Percentiles rank a stretch among this genome's conserved stretches.
These are phyloP conservation scores for Orchesellides sinensis DNA, from an alignment of 2,888 invertebrate species.

Conservation along the genomic window DNA sequence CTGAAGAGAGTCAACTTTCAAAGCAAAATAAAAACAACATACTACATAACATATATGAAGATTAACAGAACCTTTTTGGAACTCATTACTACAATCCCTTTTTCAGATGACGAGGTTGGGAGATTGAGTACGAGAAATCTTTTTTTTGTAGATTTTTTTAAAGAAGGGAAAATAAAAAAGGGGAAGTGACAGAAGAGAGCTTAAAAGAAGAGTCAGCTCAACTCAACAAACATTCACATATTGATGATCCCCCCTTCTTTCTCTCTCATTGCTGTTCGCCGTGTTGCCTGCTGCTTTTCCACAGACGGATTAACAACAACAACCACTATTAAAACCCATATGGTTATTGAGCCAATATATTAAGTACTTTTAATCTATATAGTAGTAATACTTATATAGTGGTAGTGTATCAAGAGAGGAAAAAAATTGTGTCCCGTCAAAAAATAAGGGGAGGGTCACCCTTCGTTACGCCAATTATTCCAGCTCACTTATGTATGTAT, in stretches of 20 bases:
- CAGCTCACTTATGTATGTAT: slow-evolving; percentile 53
- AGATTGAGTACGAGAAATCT: slow-evolving; percentile 38
- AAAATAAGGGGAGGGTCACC: slow-evolving; percentile 65
- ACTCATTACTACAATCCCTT: slow-evolving; percentile 61
- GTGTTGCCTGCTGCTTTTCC: slow-evolving; percentile 53
- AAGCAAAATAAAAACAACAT: neutral
- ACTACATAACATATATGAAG: neutral
- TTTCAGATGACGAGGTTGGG: slow-evolving; percentile 52
- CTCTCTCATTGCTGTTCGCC: slow-evolving; percentile 34
- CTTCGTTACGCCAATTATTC: slow-evolving; percentile 73
- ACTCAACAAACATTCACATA: slow-evolving; percentile 57
- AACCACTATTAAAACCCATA: slow-evolving; percentile 66
- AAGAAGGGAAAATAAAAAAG: slow-evolving; percentile 5
- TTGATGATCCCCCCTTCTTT: slow-evolving; percentile 50
- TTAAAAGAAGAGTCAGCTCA: slow-evolving; percentile 60
- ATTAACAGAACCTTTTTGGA: slow-evolving; percentile 29
- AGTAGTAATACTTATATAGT: neutral
- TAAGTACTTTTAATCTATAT: neutral
- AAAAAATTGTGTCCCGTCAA: slow-evolving; percentile 54
- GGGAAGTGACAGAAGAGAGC: slow-evolving; percentile 47
- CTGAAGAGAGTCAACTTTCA: slow-evolving; percentile 40
- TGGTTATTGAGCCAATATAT: slow-evolving; percentile 55
- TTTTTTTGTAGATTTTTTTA: slow-evolving; percentile 11
- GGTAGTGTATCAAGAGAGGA: neutral
- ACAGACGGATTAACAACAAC: slow-evolving; percentile 66